Conservation (phyloP, 2,888 invertebrate species). For the Patella pellucida region DNA sequence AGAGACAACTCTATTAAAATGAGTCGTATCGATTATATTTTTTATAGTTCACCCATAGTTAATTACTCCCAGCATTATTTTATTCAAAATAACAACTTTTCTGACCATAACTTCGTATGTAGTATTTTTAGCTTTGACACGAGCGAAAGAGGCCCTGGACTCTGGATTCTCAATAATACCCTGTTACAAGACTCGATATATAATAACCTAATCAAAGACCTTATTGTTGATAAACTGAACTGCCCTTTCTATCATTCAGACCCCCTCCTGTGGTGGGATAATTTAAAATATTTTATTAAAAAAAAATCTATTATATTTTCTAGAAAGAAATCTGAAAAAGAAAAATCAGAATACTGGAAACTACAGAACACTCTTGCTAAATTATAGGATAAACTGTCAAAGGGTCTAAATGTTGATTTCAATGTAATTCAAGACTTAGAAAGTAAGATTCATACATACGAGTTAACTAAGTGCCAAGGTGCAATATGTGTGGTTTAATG, state of each 20-base stretch:
- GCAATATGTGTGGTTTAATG: no score
- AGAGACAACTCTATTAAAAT: not conserved
- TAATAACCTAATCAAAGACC: not conserved
- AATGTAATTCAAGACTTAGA: not conserved
- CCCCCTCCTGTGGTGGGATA: conserved; percentile 28
- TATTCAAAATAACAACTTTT: not conserved
- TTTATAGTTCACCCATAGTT: not conserved
- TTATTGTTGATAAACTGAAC: not conserved
- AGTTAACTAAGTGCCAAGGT: not conserved
- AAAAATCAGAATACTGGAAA: conserved; percentile 15
- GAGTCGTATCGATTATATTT: not conserved
- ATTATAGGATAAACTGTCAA: not conserved
- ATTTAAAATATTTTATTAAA: conserved; percentile 27
- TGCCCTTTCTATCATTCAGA: conserved; percentile 1
- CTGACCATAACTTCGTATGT: not conserved
- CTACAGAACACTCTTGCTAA: conserved; percentile 12
- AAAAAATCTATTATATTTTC: conserved; percentile 11
- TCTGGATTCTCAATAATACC: conserved; percentile 18
- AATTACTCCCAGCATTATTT: not conserved
- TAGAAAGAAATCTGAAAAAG: not conserved
- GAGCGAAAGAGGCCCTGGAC: not conserved
- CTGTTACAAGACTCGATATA: conserved; percentile 16
- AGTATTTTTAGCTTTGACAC: not conserved
- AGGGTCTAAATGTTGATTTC: not conserved
- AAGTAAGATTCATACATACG: not conserved